Conservation (phyloP, 2,888 invertebrate genomes). For the Drosophila pegasa region DNA sequence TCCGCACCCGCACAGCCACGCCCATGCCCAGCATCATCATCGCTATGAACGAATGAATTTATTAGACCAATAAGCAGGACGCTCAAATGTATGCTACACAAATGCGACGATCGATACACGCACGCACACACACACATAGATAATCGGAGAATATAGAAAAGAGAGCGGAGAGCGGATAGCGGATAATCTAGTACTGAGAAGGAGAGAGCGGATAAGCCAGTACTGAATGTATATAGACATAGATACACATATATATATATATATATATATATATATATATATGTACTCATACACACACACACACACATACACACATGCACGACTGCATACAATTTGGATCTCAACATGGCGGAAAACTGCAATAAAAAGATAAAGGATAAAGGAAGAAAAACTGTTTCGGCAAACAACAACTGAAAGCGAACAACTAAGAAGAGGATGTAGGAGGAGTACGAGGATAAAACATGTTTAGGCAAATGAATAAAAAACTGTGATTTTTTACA, state of each 20-base stretch:
- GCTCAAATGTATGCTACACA: slow-evolving; percentile 56
- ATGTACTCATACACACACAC: slow-evolving; percentile 11
- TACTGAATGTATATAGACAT: slow-evolving; percentile 10
- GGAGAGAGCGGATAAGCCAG: slow-evolving; percentile 19
- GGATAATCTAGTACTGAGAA: slow-evolving; percentile 15
- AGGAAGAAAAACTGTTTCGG: slow-evolving; percentile 61
- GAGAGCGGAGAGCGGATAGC: neutral
- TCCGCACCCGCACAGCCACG: slow-evolving; percentile 37
- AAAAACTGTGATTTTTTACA: slow-evolving; percentile 84
- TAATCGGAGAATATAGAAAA: neutral
- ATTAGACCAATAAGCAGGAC: slow-evolving; percentile 78
- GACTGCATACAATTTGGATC: slow-evolving; percentile 55
- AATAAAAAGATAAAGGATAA: slow-evolving; percentile 42
- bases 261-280: slow-evolving; percentile 1
- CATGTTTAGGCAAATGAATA: slow-evolving; percentile 77
- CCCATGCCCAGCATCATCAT: slow-evolving; percentile 61
- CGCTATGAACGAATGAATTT: slow-evolving; percentile 82
- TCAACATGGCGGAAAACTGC: slow-evolving; percentile 56
- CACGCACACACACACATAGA: slow-evolving; percentile 14
- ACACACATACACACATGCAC: slow-evolving; percentile 21
- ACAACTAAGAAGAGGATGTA: neutral
- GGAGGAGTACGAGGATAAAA: slow-evolving; percentile 6
- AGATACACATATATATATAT: neutral
- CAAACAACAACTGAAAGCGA: slow-evolving; percentile 30
- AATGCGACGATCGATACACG: slow-evolving; percentile 10